These are phyloP conservation scores for Epiblema foenella DNA, from an alignment of 2,888 invertebrate species.

Conservation along the genomic window DNA sequence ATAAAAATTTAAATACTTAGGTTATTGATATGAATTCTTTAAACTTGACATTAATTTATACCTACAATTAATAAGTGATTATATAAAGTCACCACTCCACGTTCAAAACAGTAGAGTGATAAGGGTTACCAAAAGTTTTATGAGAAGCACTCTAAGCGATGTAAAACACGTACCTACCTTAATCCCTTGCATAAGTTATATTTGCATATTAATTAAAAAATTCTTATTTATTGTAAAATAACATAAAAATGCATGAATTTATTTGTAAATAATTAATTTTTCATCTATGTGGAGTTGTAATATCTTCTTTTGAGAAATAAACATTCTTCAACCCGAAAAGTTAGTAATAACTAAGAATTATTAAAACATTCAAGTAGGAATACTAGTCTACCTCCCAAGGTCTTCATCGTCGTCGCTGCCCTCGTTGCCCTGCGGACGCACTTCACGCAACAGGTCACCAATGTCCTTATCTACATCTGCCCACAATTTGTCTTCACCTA, in stretches of 20 bases:
- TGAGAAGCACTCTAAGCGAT: no score
- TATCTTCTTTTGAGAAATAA: no score
- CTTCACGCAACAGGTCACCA: conserved; percentile 89
- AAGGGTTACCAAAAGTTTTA: conserved; percentile 3
- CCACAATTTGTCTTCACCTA: conserved; percentile 89
- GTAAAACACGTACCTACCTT: no score
- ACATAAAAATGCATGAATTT: no score
- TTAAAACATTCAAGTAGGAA: conserved; percentile 28
- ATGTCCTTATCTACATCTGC: conserved; percentile 93
- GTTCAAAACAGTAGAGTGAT: neutral
- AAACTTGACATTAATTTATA: neutral
- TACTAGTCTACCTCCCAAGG: conserved; percentile 79
- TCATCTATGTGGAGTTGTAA: no score
- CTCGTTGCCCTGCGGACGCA: conserved; percentile 87
- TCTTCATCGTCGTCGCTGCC: conserved; percentile 89
- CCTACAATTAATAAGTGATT: neutral
- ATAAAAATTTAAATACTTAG: conserved; percentile 29
- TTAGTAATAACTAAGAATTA: neutral
- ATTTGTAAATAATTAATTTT: no score
- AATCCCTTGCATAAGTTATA: no score
- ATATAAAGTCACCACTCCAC: conserved; percentile 6
- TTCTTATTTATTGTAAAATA: no score
- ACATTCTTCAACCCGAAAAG: no score
- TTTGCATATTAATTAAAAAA: no score
- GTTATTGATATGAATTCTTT: neutral